Percentiles rank a stretch among this genome's conserved stretches.
Conservation (phyloP, 1,140 invertebrate genomes). For the Odontomachus brunneus region DNA sequence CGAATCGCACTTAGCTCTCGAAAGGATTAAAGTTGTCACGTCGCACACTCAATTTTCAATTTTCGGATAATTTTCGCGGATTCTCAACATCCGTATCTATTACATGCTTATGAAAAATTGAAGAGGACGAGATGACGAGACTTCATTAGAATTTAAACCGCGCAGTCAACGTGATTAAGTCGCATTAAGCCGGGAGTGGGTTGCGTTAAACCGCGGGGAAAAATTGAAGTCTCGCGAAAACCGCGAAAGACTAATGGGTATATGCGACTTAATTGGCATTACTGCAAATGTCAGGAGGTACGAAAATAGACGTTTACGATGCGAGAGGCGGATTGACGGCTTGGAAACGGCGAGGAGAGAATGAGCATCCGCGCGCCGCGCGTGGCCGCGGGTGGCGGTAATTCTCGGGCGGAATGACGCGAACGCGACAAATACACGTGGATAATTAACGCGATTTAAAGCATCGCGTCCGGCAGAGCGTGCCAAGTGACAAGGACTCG, state of each 20-base stretch:
- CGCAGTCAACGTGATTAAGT: conserved; percentile 8
- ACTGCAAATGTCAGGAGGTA: conserved; percentile 5
- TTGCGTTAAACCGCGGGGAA: conserved; percentile 18
- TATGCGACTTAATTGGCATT: conserved; percentile 27
- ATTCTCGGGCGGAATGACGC: conserved; percentile 14
- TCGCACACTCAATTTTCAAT: background rate
- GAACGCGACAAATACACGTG: conserved; percentile 67
- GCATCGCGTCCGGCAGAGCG: conserved; percentile 68
- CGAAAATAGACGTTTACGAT: conserved; percentile 22
- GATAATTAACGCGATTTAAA: conserved; percentile 80
- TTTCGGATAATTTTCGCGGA: conserved; percentile 8
- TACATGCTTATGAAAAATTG: conserved; percentile 13
- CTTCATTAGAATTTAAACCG: conserved; percentile 32
- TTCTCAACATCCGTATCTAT: conserved; percentile 40
- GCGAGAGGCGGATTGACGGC: background rate
- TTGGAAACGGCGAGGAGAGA: conserved; percentile 14
- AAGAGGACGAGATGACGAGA: conserved; percentile 22
- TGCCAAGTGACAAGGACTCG: conserved; percentile 69
- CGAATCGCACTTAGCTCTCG: background rate
- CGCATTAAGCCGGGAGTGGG: background rate
- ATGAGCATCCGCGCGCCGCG: conserved; percentile 38
- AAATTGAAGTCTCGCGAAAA: conserved; percentile 25
- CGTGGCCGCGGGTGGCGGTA: conserved; percentile 56
- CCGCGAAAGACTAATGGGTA: conserved; percentile 7
- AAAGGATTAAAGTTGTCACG: conserved; percentile 26